Conservation (phyloP, 2,888 invertebrate genomes). For the Strigamia maritima region DNA sequence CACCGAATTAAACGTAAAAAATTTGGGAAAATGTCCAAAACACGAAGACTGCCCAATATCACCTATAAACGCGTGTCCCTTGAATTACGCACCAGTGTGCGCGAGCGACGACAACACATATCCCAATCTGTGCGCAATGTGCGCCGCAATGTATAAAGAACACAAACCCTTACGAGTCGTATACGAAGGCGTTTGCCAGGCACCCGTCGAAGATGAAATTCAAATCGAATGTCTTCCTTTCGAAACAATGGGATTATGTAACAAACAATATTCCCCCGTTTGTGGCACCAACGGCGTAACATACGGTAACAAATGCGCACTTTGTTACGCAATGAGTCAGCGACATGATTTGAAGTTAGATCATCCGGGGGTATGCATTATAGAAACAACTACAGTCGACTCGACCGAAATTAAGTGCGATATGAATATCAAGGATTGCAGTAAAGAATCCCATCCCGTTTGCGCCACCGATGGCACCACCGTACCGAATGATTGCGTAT, state of each 20-base stretch:
- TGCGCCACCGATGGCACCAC: constrained; percentile 28
- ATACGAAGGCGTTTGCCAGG: too few relatives aligned
- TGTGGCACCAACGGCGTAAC: not conserved
- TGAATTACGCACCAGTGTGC: constrained; percentile 24
- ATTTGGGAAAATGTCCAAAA: not conserved
- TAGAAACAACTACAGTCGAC: not conserved
- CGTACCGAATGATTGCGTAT: not conserved
- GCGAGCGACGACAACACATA: not conserved
- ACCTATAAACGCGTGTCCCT: too few relatives aligned
- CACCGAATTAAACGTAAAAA: not conserved
- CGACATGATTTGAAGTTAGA: not conserved
- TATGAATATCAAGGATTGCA: not conserved
- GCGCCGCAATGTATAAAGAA: too few relatives aligned
- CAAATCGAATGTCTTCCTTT: not conserved
- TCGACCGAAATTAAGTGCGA: not conserved
- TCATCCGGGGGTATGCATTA: not conserved
- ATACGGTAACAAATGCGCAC: not conserved
- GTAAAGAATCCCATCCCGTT: not conserved
- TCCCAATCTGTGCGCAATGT: not conserved
- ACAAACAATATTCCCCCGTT: not conserved
- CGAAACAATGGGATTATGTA: not conserved
- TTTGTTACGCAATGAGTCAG: not conserved
- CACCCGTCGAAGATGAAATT: not conserved
- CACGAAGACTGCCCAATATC: too few relatives aligned
- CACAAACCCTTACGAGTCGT: too few relatives aligned